Conservation (phyloP, 2,888 invertebrate genomes). For the Neria commutata region DNA sequence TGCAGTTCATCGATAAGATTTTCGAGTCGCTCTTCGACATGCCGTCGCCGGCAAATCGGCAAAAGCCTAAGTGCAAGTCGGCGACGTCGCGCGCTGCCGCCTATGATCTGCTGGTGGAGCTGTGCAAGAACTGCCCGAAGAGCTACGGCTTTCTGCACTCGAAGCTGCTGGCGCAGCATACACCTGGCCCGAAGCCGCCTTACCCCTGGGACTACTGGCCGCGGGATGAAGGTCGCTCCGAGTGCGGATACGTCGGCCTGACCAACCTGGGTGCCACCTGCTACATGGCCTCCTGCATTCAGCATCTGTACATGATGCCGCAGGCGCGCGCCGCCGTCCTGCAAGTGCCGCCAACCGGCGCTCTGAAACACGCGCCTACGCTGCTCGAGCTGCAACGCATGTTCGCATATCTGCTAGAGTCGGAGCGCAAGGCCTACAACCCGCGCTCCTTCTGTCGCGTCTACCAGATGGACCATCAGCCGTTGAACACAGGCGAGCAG, state of each 20-base stretch:
- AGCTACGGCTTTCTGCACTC: conserved; percentile 86
- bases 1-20: conserved; percentile 67
- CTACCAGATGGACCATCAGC: conserved; percentile 97
- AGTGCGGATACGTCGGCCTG: conserved; percentile 92
- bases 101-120: conserved; percentile 87
- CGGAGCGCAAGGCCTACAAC: conserved; percentile 94
- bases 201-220: conserved; percentile 99
- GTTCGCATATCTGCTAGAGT: conserved; percentile 94
- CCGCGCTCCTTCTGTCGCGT: conserved; percentile 94
- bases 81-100: conserved; percentile 87
- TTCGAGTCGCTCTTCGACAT: conserved; percentile 90
- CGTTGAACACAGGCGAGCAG: conserved; percentile 93
- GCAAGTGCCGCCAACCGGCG: conserved; percentile 73
- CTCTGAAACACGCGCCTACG: conserved; percentile 81
- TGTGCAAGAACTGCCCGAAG: conserved; percentile 82
- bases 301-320: conserved; percentile 97
- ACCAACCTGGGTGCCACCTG: conserved; percentile 96
- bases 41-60: conserved; percentile 82
- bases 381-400: conserved; percentile 88
- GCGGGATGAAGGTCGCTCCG: conserved; percentile 90
- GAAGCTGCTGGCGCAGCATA: conserved; percentile 84
- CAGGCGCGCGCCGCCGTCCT: conserved; percentile 86
- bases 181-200: conserved; percentile 79
- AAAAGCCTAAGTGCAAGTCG: conserved; percentile 93
- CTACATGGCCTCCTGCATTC: conserved; percentile 97